A percentile compares a stretch with the other conserved stretches of the same genome.
Conservation (phyloP, 2,113 vertebrate species). For the Xiphophorus couchianus region DNA sequence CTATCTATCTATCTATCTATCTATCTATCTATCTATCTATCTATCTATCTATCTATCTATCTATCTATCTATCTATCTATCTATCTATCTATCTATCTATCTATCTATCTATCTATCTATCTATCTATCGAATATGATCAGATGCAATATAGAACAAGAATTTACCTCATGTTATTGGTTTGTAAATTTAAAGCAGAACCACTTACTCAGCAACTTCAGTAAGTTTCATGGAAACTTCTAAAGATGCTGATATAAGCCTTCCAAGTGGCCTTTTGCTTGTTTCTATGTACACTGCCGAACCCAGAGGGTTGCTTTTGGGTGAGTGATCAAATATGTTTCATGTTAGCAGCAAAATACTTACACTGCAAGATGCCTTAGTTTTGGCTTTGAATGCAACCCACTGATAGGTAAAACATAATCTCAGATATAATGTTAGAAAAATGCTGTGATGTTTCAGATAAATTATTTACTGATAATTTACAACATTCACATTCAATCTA, state of each 20-base stretch:
- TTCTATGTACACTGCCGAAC: conserved; percentile 54
- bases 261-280: conserved; percentile 41
- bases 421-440: not conserved
- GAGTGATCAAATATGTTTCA: conserved; percentile 67
- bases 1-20: no score
- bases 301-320: conserved; percentile 56
- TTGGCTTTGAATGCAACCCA: not conserved
- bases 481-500: not conserved
- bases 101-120: no score
- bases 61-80: no score
- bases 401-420: not conserved
- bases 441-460: not conserved
- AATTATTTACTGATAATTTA: not conserved
- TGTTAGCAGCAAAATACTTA: conserved; percentile 44
- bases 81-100: no score
- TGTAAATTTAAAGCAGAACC: conserved; percentile 54
- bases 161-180: conserved; percentile 51
- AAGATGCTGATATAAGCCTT: conserved; percentile 67
- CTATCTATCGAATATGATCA: conserved; percentile 30
- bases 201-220: conserved; percentile 60
- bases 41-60: no score
- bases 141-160: conserved; percentile 52
- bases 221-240: conserved; percentile 57
- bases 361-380: not conserved
- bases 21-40: no score